Evolutionary conservation across 2,113 vertebrate species (phyloP), one percentile per base, ranked within the genome.

Genomic region (Phrynosoma blainvillii): DNA sequence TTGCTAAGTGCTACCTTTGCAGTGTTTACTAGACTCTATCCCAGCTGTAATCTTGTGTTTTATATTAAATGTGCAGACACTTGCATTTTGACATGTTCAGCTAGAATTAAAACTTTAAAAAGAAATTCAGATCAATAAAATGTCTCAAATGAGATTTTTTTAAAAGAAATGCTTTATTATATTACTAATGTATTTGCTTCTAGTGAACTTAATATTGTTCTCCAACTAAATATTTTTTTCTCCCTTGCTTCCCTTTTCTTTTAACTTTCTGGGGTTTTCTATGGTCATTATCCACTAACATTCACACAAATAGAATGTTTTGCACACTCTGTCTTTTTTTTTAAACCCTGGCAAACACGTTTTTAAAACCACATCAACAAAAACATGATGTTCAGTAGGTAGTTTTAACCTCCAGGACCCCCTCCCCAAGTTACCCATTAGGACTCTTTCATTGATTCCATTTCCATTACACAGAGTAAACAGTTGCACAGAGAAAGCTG

Each of bases 391-490:
- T 77, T 42, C 82, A 40, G 89, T 80, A 92, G 87, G 90, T 81
- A 84, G 81, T 27, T 87, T 77, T 89, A 79, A 65, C 78, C 71
- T 82, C 21, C 71, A n/a, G 84, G n/a, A 54, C 14, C 90, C 81
- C 87, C 40, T 23, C 85, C 40, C 16, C 82, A 70, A 92, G 54
- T 75, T 59, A 85, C 88, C 66, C 84, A 93, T 87, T 73, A 65
- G 84, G 88, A 73, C 84, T 88, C 90, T 90, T 89, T 84, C 88
- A 79, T 78, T 85, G 92, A 91, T 92, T 94, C 84, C 88, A 90
- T 92, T 93, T 88, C 94, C 94, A 93, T 94, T 95, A 94, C 56
- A 42, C 90, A 93, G 94, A 93, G 90, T 93, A 95, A 96, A 95
- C 93, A 95, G 90, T 90, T 80, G 89, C 78, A 89, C 84, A 92